Evolutionary conservation across 2,113 vertebrate species (phyloP), one percentile per base, ranked within the genome.

Genomic region (Labeo rohita): DNA sequence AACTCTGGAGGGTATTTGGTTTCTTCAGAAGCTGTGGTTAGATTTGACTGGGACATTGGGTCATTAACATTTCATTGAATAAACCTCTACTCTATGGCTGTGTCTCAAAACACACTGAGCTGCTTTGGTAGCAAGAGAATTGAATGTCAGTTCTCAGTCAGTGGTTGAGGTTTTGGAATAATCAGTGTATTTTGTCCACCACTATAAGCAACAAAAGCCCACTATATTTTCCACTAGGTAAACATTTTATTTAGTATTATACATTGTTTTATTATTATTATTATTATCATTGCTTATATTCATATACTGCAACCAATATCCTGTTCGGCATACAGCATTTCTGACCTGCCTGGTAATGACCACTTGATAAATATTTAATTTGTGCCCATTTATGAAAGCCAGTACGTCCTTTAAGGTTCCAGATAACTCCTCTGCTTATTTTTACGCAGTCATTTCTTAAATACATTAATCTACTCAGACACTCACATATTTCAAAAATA

Each of bases 1-100:
- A 15, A 68, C 65, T 68, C 65, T 72, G 23, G 74, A 52, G 23
- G 28, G 52, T n/a, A 59, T 79, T 59, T 59, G 4, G 34, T 43
- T 79, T 56, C 50, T 59, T 59, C 34, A 39, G 52, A 79, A 79
- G 76, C 34, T 59, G 34, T 12, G 76, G 34, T 59, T 79, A 79
- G 52, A 39, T 59, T 43, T 79, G 36, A 79, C 10, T 34, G 8
- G 8, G 77, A 79, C 77, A 39, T n/a, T 45, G 21, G 39, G 54
- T 81, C n/a, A 47, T 81, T 81, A 65, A 65, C 79, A 81, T 81
- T 81, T 81, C 21, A 65, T 49, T 28, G n/a, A 65, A 80, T 28
- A 80, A 80, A 80, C 23, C 49, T 16, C 28, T 34, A 21, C n/a
- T 50, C 18, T 21, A 2, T 43, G 34, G 50, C 23, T 77, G 74